Base-by-base conservation (phyloP, 2,888 invertebrate species). In the Acleris sparsana region DNA sequence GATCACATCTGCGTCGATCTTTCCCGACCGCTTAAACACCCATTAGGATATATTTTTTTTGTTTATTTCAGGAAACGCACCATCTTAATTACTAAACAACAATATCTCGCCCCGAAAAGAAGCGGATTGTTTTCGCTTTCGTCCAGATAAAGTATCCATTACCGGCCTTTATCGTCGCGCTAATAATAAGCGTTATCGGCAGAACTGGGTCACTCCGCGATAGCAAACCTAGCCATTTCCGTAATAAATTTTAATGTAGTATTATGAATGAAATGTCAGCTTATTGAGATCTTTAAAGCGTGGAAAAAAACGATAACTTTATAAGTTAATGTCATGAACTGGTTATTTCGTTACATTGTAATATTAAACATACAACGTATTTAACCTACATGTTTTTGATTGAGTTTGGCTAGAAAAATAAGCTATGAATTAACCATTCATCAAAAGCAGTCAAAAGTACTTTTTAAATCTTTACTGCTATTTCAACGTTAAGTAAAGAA, bases 131-230 rank as follows among this genome's bases (percentile, higher is more conserved):
- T 85, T 87, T 87, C 81, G 82, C 83, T 87, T 86, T 86, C 81
- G 77, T 76, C 74, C 43, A 79, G 78, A 84, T 84, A 83, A 80
- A 80, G 76, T 76, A 75, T 77, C 68, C 68, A 70, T 72, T 68
- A 71, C 55, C 59, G 75, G 70, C 71, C 72, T 74, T 88, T 88
- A 89, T 88, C 87, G 70, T 70, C 78, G 77, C 84, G 85, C 80
- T 82, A 86, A 88, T 89, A 84, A 87, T 87, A 87, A 85, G 72
- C 69, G 73, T 88, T 89, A 89, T 89, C 89, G 77, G 71, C 52
- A 67, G 67, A 74, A 79, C 65, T 79, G 72, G 79, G 80, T 80
- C 78, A 71, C 70, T 70, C 68, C 60, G 63, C 65, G 76, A 75
- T 77, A 79, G 68, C 61, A 53, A 56, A 61, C 22, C 16, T 66